Conservation (phyloP, 2,797 vertebrate genomes). For the Rachycentron canadum region DNA sequence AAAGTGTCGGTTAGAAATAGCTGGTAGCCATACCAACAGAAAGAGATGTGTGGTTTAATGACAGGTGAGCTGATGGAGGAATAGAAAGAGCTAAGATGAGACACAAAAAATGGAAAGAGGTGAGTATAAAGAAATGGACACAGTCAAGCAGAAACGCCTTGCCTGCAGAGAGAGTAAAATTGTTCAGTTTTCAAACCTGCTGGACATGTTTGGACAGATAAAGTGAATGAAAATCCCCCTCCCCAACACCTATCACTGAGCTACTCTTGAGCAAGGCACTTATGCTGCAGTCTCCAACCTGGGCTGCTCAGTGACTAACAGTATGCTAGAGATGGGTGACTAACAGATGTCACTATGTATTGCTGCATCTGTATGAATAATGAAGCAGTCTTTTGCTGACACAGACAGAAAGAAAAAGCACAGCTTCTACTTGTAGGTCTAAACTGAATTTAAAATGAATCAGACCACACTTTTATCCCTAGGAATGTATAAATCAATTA, state of each 20-base stretch:
- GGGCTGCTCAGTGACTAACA: not conserved
- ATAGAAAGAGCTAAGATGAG: conserved; percentile 38
- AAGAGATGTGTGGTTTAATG: conserved; percentile 50
- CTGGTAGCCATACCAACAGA: conserved; percentile 59
- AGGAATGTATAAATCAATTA: conserved; percentile 22
- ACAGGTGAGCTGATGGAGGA: conserved; percentile 38
- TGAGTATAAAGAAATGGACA: conserved; percentile 35
- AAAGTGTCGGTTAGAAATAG: conserved; percentile 53
- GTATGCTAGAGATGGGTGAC: conserved; percentile 12
- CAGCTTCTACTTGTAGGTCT: conserved; percentile 7
- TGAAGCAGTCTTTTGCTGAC: conserved; percentile 33
- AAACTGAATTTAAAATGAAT: conserved; percentile 9
- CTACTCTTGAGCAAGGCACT: conserved; percentile 28
- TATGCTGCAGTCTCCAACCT: not conserved
- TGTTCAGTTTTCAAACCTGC: conserved; percentile 45
- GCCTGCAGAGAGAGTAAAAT: conserved; percentile 38
- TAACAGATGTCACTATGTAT: conserved; percentile 21
- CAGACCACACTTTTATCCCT: not conserved
- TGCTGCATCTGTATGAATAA: conserved; percentile 25
- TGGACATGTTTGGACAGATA: conserved; percentile 33
- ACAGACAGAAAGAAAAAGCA: not conserved
- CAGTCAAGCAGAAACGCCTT: conserved; percentile 31
- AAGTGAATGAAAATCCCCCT: conserved; percentile 11
- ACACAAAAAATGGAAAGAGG: conserved; percentile 42
- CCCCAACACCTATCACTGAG: not conserved